phyloP scores from a whole-genome alignment of 2,888 invertebrate species.

The Eueremaeus valkanovi region DNA sequence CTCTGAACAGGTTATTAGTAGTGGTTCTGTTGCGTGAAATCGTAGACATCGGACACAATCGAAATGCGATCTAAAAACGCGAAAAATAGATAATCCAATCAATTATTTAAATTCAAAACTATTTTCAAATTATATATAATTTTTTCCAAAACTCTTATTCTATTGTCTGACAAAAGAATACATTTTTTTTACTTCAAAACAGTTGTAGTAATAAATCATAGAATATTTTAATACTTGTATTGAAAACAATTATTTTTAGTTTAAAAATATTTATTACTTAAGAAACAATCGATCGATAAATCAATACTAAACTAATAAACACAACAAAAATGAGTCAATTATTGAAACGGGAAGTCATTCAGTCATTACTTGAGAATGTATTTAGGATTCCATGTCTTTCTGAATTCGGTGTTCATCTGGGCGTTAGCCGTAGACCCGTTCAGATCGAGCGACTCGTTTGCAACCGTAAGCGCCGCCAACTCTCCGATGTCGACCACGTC shows the following conservation, averaged over 20 bases:
- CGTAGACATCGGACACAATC: constrained; percentile 86
- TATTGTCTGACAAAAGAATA: too few species aligned
- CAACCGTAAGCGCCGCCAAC: constrained; percentile 91
- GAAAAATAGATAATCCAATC: background rate
- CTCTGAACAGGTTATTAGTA: constrained; percentile 95
- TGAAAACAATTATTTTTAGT: too few species aligned
- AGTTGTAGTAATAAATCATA: too few species aligned
- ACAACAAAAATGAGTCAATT: background rate
- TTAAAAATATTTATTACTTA: too few species aligned
- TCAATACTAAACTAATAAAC: too few species aligned
- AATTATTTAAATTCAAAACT: background rate
- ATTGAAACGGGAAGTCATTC: background rate
- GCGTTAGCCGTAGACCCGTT: constrained; percentile 31
- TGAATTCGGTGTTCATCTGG: constrained; percentile 56
- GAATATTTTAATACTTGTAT: too few species aligned
- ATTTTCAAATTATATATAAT: too few species aligned
- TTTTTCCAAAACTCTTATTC: too few species aligned
- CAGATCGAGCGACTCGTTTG: constrained; percentile 74
- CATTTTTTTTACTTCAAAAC: too few species aligned
- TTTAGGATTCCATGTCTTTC: constrained; percentile 95
- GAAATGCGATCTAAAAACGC: constrained; percentile 62
- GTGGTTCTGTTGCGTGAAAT: constrained; percentile 92
- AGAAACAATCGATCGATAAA: too few species aligned
- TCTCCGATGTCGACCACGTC: constrained; percentile 73
- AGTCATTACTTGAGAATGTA: constrained; percentile 65